These are phyloP conservation scores for Lophotis ruficrista DNA, from an alignment of 2,113 vertebrate species.

Conservation along the genomic window DNA sequence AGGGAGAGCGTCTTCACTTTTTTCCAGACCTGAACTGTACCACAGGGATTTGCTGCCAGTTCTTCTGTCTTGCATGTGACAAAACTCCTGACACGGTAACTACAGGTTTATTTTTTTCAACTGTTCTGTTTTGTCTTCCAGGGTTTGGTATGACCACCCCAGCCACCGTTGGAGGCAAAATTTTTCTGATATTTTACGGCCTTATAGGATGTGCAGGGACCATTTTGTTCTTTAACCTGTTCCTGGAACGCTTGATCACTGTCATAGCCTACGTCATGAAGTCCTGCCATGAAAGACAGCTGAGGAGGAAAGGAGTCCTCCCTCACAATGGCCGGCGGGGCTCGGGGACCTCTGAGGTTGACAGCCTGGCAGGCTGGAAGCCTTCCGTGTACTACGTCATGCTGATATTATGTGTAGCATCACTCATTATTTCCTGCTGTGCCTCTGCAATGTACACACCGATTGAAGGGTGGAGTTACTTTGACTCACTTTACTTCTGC, in stretches of 20 bases:
- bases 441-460: slow-evolving; percentile 93
- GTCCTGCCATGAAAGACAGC: slow-evolving; percentile 83
- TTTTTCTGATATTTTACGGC: slow-evolving; percentile 96
- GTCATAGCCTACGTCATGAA: slow-evolving; percentile 89
- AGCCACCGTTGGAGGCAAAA: slow-evolving; percentile 88
- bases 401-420: slow-evolving; percentile 90
- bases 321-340: slow-evolving; percentile 63
- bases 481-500: slow-evolving; percentile 97
- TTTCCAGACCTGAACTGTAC: background rate
- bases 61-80: background rate
- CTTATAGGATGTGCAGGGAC: slow-evolving; percentile 93
- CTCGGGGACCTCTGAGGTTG: slow-evolving; percentile 31
- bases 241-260: slow-evolving; percentile 94
- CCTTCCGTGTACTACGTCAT: slow-evolving; percentile 96
- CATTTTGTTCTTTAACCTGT: slow-evolving; percentile 97
- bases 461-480: slow-evolving; percentile 92
- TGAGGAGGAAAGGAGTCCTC: slow-evolving; percentile 77
- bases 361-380: slow-evolving; percentile 87
- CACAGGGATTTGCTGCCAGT: background rate
- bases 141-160: slow-evolving; percentile 98
- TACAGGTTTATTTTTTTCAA: background rate
- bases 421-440: slow-evolving; percentile 90
- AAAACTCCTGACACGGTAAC: background rate
- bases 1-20: background rate
- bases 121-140: slow-evolving; percentile 74